These are phyloP conservation scores for Aproaerema taeniolella DNA, from an alignment of 2,888 invertebrate species.

Conservation along the genomic window DNA sequence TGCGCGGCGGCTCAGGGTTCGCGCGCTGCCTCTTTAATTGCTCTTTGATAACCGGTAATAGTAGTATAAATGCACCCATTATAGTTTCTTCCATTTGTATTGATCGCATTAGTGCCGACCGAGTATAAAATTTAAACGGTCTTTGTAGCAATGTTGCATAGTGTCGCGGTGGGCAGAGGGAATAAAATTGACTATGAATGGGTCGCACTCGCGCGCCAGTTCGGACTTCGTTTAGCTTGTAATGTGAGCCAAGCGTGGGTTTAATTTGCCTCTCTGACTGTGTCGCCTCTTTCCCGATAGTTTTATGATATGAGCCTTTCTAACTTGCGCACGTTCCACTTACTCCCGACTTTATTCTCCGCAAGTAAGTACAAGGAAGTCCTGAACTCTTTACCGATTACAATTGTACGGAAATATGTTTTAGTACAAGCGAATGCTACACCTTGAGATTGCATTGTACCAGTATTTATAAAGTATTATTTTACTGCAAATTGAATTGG, in stretches of 20 bases:
- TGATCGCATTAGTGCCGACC: constrained; percentile 43
- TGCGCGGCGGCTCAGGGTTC: constrained; percentile 44
- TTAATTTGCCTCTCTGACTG: constrained; percentile 43
- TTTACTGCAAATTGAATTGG: constrained; percentile 12
- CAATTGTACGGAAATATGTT: too few relatives aligned
- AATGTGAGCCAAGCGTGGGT: constrained; percentile 46
- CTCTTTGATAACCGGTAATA: constrained; percentile 62
- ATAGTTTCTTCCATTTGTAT: constrained; percentile 49
- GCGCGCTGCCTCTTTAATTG: constrained; percentile 61
- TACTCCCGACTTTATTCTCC: background rate
- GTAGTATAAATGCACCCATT: constrained; percentile 59
- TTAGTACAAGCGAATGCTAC: too few relatives aligned
- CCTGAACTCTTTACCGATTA: too few relatives aligned
- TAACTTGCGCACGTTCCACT: constrained; percentile 12
- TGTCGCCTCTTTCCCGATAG: constrained; percentile 37
- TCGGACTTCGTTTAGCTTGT: constrained; percentile 28
- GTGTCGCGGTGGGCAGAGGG: constrained; percentile 28
- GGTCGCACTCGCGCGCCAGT: constrained; percentile 25
- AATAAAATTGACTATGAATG: constrained; percentile 39
- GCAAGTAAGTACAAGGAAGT: background rate
- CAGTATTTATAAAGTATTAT: constrained; percentile 2
- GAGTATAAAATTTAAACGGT: constrained; percentile 40
- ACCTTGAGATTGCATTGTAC: too few relatives aligned
- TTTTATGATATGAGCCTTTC: constrained; percentile 31
- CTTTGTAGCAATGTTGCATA: constrained; percentile 31